Conservation (phyloP, 2,113 vertebrate genomes). For the Carettochelys insculpta region DNA sequence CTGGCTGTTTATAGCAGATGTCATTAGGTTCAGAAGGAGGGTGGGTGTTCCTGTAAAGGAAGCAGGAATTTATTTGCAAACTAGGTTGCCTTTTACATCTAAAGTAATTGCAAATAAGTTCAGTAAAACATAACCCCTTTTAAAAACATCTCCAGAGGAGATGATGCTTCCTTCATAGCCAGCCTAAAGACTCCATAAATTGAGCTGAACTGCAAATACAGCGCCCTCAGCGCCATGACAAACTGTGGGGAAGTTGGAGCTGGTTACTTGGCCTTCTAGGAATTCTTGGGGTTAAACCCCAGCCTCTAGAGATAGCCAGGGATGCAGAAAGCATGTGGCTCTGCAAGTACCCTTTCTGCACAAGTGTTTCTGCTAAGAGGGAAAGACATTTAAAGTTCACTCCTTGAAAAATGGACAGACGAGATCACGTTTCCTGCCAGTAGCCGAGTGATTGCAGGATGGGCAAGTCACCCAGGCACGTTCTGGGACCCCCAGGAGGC, state of each 20-base stretch:
- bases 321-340: fast-evolving
- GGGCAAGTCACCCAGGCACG: background rate
- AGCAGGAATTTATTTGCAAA: background rate
- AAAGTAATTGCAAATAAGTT: background rate
- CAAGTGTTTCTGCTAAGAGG: fast-evolving
- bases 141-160: background rate
- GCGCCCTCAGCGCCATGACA: background rate
- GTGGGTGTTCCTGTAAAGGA: fast-evolving
- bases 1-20: background rate
- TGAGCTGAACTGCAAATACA: background rate
- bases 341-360: fast-evolving
- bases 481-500: background rate
- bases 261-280: background rate
- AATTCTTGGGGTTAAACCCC: background rate
- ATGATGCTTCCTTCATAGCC: background rate
- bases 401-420: background rate
- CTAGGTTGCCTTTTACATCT: background rate
- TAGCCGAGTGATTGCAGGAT: background rate
- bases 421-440: fast-evolving
- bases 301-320: background rate
- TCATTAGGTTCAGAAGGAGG: fast-evolving
- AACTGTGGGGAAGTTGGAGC: background rate
- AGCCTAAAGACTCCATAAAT: fast-evolving
- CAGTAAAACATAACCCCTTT: background rate
- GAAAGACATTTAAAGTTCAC: background rate